phyloP scores from a whole-genome alignment of 2,113 vertebrate species.

The Hemiscyllium ocellatum region DNA sequence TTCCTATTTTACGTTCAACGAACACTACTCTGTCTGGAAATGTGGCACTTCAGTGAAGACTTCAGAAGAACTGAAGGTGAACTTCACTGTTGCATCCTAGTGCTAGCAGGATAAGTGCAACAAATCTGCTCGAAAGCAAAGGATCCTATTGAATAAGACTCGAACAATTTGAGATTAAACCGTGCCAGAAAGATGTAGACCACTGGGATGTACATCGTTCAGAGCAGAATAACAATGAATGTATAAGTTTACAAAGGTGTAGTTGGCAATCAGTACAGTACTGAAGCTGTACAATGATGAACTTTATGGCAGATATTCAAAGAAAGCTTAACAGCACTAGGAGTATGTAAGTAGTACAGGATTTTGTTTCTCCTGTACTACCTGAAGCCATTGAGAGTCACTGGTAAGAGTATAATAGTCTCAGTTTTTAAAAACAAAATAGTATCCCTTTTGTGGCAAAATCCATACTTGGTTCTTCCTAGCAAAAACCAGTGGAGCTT shows the following conservation, averaged over 20 bases:
- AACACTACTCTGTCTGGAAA: constrained; percentile 91
- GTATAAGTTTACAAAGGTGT: constrained; percentile 29
- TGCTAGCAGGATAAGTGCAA: constrained; percentile 35
- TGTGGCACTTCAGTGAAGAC: constrained; percentile 71
- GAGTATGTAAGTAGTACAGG: constrained; percentile 30
- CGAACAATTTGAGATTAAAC: constrained; percentile 23
- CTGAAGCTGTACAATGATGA: constrained; percentile 14
- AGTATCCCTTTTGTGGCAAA: constrained; percentile 21
- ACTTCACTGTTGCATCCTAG: constrained; percentile 30
- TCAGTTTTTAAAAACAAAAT: constrained; percentile 17
- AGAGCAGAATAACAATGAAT: constrained; percentile 34
- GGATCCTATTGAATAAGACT: not conserved
- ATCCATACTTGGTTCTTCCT: constrained; percentile 14
- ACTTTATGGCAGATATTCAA: constrained; percentile 13
- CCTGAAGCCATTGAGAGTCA: not conserved
- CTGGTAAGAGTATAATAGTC: constrained; percentile 16
- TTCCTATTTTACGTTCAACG: constrained; percentile 86
- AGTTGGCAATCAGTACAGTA: constrained; percentile 36
- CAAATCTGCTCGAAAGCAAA: not conserved
- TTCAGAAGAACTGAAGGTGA: constrained; percentile 42
- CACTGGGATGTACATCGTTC: constrained; percentile 18
- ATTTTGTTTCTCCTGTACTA: constrained; percentile 23
- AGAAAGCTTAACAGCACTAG: constrained; percentile 33
- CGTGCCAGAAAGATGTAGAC: constrained; percentile 1
- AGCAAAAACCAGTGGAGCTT: not conserved